Conservation (phyloP, 1,140 invertebrate genomes). For the Platorchestia sp. region DNA sequence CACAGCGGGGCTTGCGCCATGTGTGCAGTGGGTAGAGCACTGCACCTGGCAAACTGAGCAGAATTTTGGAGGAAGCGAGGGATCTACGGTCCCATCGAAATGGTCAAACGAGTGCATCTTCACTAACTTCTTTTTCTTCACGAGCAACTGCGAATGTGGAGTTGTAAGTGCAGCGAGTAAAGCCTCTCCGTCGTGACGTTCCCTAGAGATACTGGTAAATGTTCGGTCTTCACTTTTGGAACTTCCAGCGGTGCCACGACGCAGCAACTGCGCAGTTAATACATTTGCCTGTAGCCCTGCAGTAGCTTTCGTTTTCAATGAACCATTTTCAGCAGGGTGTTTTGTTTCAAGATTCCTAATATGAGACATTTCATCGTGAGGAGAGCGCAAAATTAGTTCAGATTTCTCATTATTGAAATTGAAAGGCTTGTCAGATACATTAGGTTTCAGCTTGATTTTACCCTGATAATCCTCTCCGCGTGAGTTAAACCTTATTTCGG, state of each 20-base stretch:
- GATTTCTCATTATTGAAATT: not conserved
- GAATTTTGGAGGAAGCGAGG: not conserved
- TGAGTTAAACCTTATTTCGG: not conserved
- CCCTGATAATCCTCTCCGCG: not conserved
- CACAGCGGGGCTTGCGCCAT: not conserved
- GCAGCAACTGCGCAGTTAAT: not conserved
- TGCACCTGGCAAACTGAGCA: not conserved
- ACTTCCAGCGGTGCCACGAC: not conserved
- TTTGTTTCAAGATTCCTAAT: not conserved
- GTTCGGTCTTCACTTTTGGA: not conserved
- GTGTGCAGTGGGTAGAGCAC: not conserved
- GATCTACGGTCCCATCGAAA: not conserved
- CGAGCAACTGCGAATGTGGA: not conserved
- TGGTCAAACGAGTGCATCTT: slow-evolving; percentile 43
- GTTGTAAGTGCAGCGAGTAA: not conserved
- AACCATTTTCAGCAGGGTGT: not conserved
- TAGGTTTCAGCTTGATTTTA: not conserved
- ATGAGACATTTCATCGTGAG: not conserved
- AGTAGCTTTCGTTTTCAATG: not conserved
- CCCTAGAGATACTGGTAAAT: not conserved
- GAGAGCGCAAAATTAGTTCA: not conserved
- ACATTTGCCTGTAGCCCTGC: not conserved
- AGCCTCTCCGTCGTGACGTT: not conserved
- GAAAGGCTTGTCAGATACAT: not conserved
- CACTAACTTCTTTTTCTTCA: slow-evolving; percentile 19